Conservation (phyloP, 2,797 vertebrate genomes). For the Salarias fasciatus region DNA sequence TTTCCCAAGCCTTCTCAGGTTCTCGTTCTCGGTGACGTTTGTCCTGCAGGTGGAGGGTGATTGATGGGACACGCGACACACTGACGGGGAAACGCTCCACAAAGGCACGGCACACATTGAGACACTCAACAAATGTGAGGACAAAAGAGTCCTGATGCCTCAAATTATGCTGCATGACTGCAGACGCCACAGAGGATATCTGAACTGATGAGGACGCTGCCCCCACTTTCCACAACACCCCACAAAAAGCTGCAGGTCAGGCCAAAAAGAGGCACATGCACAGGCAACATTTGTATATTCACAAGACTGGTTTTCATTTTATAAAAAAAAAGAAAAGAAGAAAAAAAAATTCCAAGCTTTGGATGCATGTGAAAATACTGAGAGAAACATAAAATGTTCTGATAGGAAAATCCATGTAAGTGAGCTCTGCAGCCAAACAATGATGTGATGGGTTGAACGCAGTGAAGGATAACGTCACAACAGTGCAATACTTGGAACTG, state of each 20-base stretch:
- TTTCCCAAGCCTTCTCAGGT: too few relatives aligned
- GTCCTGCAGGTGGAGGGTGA: not conserved
- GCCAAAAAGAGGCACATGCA: slow-evolving; percentile 1
- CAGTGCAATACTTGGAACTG: not conserved
- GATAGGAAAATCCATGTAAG: not conserved
- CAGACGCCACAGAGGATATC: slow-evolving; percentile 12
- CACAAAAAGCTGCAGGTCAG: not conserved
- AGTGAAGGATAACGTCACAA: not conserved
- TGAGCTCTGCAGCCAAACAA: not conserved
- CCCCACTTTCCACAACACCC: slow-evolving; percentile 23
- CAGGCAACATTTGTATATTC: slow-evolving; percentile 4
- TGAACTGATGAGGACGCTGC: too few relatives aligned
- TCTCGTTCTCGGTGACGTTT: too few relatives aligned
- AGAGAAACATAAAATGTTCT: not conserved
- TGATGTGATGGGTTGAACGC: not conserved
- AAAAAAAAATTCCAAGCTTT: not conserved
- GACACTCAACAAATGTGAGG: not conserved
- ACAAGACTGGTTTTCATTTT: not conserved
- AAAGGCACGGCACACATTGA: not conserved
- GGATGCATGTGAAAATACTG: slow-evolving; percentile 7
- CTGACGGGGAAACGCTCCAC: not conserved
- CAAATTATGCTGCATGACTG: too few relatives aligned
- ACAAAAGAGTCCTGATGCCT: not conserved
- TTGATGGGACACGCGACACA: not conserved
- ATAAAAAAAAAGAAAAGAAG: not conserved